Percentiles rank a stretch among this genome's conserved stretches.
phyloP scores from a whole-genome alignment of 2,113 vertebrate species.

The Enhydra lutris region DNA sequence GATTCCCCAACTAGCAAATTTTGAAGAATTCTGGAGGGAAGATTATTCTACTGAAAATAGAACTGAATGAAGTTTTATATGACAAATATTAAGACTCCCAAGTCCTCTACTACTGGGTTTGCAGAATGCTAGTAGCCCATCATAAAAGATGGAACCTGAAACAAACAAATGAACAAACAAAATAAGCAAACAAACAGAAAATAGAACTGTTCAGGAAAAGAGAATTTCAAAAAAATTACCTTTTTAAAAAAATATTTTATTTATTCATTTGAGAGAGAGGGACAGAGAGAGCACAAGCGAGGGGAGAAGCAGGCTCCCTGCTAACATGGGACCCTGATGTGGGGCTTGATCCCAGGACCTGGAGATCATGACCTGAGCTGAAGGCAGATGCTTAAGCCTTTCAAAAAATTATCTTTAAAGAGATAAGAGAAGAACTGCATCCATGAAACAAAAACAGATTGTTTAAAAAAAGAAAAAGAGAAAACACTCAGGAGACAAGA shows the following conservation, averaged over 20 bases:
- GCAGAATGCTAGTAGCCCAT: background rate
- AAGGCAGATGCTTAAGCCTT: no score
- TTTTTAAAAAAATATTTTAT: no score
- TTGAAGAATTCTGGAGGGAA: background rate
- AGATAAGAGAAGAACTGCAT: background rate
- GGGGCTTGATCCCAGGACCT: no score
- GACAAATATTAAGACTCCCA: background rate
- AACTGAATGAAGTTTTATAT: background rate
- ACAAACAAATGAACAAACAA: background rate
- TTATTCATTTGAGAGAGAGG: no score
- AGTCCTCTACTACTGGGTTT: background rate
- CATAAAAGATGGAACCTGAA: background rate
- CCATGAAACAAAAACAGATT: background rate
- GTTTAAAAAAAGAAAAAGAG: background rate
- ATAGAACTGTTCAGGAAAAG: background rate
- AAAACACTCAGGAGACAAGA: background rate
- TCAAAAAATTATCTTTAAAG: background rate
- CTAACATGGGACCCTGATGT: no score
- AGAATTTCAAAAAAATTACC: background rate
- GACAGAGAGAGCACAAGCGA: no score
- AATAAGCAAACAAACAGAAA: background rate
- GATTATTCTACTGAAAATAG: background rate
- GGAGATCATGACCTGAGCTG: no score
- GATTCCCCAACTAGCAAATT: background rate
- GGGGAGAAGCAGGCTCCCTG: no score